Conservation (phyloP, 2,888 invertebrate species). For the Rhagophthalmus giganteus region DNA sequence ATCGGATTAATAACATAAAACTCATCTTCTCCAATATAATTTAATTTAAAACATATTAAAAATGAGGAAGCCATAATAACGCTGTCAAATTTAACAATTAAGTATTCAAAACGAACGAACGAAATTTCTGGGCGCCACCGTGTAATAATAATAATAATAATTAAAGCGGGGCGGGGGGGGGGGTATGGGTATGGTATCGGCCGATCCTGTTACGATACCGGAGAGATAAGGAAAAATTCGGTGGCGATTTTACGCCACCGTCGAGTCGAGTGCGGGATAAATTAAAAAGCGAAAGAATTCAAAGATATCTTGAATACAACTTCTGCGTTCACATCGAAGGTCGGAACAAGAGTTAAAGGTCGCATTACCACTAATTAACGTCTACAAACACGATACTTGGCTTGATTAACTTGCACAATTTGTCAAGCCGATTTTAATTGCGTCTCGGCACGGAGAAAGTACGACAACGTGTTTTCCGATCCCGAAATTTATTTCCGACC, state of each 20-base stretch:
- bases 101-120: too few species aligned
- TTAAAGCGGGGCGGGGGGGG: too few species aligned
- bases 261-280: constrained; percentile 9
- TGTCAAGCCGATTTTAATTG: constrained; percentile 29
- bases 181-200: too few species aligned
- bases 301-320: constrained; percentile 27
- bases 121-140: too few species aligned
- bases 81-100: too few species aligned
- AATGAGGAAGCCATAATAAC: too few species aligned
- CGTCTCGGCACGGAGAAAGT: constrained; percentile 21
- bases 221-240: too few species aligned
- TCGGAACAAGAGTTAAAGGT: constrained; percentile 30
- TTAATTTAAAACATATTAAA: too few species aligned
- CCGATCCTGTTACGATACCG: too few species aligned
- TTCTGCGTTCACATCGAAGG: constrained; percentile 28
- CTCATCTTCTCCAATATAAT: not conserved
- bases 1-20: not conserved
- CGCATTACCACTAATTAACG: constrained; percentile 30
- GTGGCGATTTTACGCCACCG: too few species aligned
- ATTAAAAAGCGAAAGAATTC: constrained; percentile 17
- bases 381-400: constrained; percentile 31
- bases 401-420: constrained; percentile 31
- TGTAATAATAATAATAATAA: not conserved
- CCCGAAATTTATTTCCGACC: constrained; percentile 13
- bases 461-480: constrained; percentile 1